These are phyloP conservation scores for Brachionus angularis DNA, from an alignment of 1,140 invertebrate genomes.

Conservation along the genomic window DNA sequence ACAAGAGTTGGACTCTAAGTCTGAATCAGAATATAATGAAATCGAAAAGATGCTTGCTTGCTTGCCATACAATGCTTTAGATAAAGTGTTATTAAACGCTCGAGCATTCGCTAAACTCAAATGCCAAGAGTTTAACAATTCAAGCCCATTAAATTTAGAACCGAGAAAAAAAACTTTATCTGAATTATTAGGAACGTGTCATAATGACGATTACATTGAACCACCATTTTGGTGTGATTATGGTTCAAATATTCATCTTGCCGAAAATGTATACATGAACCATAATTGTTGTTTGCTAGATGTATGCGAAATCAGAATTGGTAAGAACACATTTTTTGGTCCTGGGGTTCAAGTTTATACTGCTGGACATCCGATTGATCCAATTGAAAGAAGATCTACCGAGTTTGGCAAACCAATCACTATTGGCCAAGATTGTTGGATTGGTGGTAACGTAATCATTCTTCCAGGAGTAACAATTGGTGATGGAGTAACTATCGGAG, in stretches of 20 bases:
- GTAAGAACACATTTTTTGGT: slow-evolving; percentile 45
- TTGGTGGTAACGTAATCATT: slow-evolving; percentile 47
- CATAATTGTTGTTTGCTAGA: slow-evolving; percentile 48
- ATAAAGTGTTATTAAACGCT: background rate
- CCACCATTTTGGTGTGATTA: slow-evolving; percentile 40
- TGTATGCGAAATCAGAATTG: slow-evolving; percentile 45
- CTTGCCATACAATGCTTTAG: background rate
- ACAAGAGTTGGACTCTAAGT: background rate
- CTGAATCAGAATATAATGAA: background rate
- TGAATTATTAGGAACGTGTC: slow-evolving; percentile 22
- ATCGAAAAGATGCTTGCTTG: slow-evolving; percentile 27
- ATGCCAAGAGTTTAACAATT: background rate
- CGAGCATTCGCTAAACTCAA: background rate
- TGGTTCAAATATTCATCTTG: slow-evolving; percentile 41
- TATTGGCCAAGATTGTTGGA: slow-evolving; percentile 46
- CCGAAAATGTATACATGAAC: slow-evolving; percentile 47
- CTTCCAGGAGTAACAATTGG: slow-evolving; percentile 49
- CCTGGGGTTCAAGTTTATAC: slow-evolving; percentile 46
- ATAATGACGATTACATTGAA: background rate
- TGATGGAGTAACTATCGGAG: slow-evolving; percentile 47
- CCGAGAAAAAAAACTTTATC: background rate
- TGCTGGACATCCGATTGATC: slow-evolving; percentile 46
- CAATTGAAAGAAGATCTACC: slow-evolving; percentile 13
- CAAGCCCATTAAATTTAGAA: background rate
- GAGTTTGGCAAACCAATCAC: slow-evolving; percentile 30